Base-by-base conservation (phyloP, 2,113 vertebrate genomes). In the Ursus arctos region DNA sequence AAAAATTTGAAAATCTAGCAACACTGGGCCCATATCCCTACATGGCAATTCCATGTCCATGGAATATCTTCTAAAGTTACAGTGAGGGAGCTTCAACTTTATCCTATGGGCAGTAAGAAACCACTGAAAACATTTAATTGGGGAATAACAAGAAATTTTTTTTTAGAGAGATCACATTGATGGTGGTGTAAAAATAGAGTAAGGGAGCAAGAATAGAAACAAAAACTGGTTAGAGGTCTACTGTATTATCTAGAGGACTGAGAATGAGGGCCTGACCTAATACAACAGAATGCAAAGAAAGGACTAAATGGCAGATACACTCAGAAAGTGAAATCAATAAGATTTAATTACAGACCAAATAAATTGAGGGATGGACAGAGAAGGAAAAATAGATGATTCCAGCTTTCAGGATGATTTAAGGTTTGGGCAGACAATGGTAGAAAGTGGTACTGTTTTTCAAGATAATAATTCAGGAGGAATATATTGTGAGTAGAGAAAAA, bases 381-480 rank as follows among this genome's bases (percentile, higher is more conserved):
- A 49, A 0, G 7, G 43, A 59, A 57, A 95, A 76, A 91, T 89
- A 47, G 4, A 43, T 53, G n/a, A 91, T 69, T 49, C 81, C 57
- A 95, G n/a, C 49, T 91, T 87, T 82, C n/a, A 77, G 43, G 74
- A 31, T 94, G 15, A 94, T 82, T 91, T 77, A 87, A 92, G 63
- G 84, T 72, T 53, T 80, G 16, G 15, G 19, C 4, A 92, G 51
- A 79, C 22, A 74, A 47, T 21, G 11, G 24, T 74, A 89, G 49
- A 81, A 22, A 53, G 28, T 22, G 19, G 22, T 31, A 67, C 28
- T 95, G 4, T 53, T 93, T 89, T 61, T 88, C 59, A 86, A 95
- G 40, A 77, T 9, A 81, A 10, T 26, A 82, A 77, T 90, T 86
- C 43, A 53, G 28, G 14, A 59, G 47, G 87, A 76, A 90, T 82